These are phyloP conservation scores for Hypocryptadius cinnamomeus DNA, from an alignment of 2,113 vertebrate species.

Conservation along the genomic window DNA sequence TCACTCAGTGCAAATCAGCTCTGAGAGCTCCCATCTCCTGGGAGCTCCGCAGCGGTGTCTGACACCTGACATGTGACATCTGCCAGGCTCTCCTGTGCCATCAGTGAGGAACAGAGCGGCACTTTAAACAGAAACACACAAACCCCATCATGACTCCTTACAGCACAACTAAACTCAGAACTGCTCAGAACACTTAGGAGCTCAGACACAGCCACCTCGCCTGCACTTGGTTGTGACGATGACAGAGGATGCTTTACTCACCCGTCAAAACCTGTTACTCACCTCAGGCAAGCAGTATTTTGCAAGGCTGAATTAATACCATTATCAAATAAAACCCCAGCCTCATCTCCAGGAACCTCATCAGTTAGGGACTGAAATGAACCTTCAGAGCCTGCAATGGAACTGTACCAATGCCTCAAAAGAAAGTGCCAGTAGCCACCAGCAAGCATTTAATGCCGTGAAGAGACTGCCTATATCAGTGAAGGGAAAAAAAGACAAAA, in stretches of 20 bases:
- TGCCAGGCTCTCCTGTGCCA: background rate
- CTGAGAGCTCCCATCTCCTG: background rate
- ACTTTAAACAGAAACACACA: background rate
- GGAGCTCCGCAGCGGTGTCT: background rate
- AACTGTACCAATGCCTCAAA: background rate
- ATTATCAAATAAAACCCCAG: background rate
- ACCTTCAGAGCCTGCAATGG: background rate
- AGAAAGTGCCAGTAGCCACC: background rate
- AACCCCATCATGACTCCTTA: background rate
- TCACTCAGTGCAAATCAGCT: background rate
- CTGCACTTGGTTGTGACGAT: background rate
- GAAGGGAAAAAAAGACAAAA: background rate
- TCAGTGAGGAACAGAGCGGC: background rate
- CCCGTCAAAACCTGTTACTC: background rate
- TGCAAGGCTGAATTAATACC: conserved; percentile 11
- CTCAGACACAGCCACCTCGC: background rate
- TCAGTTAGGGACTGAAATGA: background rate
- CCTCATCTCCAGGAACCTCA: conserved; percentile 7
- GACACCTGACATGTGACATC: background rate
- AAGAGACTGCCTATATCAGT: background rate
- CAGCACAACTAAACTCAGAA: background rate
- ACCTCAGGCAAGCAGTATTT: background rate
- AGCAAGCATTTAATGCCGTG: fast-evolving
- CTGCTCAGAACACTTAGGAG: background rate
- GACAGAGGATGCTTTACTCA: background rate